Conservation (phyloP, 2,113 vertebrate species). For the Notiomystis cincta region DNA sequence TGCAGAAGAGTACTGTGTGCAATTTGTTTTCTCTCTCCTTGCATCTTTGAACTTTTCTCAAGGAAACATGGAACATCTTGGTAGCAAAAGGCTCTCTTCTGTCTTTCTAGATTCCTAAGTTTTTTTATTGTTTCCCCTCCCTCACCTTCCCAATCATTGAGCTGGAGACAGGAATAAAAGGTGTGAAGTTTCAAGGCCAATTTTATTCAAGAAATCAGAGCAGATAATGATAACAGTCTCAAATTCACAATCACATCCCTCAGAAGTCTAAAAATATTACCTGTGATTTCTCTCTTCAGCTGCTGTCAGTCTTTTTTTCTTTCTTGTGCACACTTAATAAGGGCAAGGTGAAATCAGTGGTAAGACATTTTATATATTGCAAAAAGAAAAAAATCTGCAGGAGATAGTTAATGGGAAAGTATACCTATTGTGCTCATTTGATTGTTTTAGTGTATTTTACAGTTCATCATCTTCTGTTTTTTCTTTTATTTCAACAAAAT, state of each 20-base stretch:
- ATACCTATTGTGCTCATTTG: constrained; percentile 46
- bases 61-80: background rate
- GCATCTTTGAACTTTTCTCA: background rate
- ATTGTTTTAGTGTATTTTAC: constrained; percentile 69
- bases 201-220: background rate
- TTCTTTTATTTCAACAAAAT: constrained; percentile 88
- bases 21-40: background rate
- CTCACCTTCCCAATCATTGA: background rate
- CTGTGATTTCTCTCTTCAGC: background rate
- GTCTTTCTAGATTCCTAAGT: background rate
- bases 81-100: background rate
- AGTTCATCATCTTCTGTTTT: constrained; percentile 75
- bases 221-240: background rate
- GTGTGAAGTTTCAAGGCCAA: background rate
- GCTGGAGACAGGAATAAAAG: background rate
- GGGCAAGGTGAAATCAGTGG: background rate
- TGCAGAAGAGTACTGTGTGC: background rate
- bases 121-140: background rate
- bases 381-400: background rate
- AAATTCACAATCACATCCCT: background rate
- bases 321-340: background rate
- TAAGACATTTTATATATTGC: background rate
- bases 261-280: background rate
- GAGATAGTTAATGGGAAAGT: background rate
- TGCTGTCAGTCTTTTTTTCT: background rate